These are phyloP conservation scores for Dipus sagitta DNA, from an alignment of 2,797 vertebrate genomes.

Conservation along the genomic window DNA sequence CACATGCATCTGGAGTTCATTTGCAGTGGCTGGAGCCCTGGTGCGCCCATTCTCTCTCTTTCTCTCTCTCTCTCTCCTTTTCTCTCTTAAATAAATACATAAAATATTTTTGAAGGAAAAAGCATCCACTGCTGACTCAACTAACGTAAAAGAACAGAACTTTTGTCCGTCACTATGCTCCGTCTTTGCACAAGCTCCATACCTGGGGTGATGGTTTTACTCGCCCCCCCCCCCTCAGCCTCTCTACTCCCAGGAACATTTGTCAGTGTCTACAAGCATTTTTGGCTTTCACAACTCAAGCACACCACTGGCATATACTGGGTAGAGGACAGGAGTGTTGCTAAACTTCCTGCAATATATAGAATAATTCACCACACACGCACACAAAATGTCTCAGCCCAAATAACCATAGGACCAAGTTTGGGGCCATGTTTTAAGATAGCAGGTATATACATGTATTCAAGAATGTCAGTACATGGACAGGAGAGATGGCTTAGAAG, in stretches of 20 bases:
- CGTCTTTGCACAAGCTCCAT: neutral
- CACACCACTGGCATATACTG: neutral
- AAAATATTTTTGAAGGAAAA: no score
- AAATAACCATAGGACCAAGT: neutral
- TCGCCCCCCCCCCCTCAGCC: no score
- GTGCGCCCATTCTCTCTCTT: no score
- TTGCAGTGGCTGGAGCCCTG: no score
- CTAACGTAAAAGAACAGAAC: neutral
- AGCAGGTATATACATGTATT: neutral
- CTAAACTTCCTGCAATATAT: neutral
- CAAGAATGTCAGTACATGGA: neutral
- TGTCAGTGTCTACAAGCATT: constrained; percentile 23
- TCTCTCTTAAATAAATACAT: no score
- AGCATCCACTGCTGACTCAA: neutral
- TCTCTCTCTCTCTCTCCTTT: no score
- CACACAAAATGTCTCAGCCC: neutral
- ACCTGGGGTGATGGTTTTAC: neutral
- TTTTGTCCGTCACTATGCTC: neutral
- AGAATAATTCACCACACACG: neutral
- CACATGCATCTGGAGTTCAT: no score
- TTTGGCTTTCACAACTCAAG: constrained; percentile 13
- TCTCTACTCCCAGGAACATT: neutral
- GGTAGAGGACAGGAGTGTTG: neutral
- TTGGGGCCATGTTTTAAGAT: neutral
- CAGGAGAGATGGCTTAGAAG: no score